These are phyloP conservation scores for Tachypleus tridentatus DNA, from an alignment of 1,140 invertebrate genomes.

Conservation along the genomic window DNA sequence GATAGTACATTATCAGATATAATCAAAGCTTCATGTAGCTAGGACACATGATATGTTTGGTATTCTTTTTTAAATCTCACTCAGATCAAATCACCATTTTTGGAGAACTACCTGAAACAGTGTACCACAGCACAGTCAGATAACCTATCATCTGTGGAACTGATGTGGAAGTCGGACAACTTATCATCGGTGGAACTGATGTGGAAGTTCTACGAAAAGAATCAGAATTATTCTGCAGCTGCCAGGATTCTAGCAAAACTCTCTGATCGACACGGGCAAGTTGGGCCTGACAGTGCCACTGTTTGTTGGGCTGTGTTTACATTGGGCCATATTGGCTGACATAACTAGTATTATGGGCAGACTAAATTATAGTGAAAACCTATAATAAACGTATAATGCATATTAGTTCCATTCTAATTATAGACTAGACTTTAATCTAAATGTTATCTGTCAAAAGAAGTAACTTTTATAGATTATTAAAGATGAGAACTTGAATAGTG, in stretches of 20 bases:
- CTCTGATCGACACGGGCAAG: slow-evolving; percentile 64
- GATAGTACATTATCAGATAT: no score
- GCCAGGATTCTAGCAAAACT: slow-evolving; percentile 79
- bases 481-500: no score
- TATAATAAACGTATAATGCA: background rate
- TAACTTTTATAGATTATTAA: no score
- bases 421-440: no score
- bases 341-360: no score
- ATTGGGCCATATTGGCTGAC: background rate
- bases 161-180: slow-evolving; percentile 68
- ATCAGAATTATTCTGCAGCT: slow-evolving; percentile 80
- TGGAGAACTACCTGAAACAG: slow-evolving; percentile 65
- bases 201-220: slow-evolving; percentile 93
- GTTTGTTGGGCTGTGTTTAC: no score
- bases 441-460: no score
- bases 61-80: slow-evolving; percentile 12
- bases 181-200: slow-evolving; percentile 64
- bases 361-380: background rate
- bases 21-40: no score
- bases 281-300: background rate
- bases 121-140: slow-evolving; percentile 35
- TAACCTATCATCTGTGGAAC: slow-evolving; percentile 53
- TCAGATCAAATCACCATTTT: slow-evolving; percentile 51
- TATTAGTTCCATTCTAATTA: no score
- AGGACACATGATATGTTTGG: slow-evolving; percentile 1